Evolutionary conservation across 2,797 vertebrate genomes (phyloP).

Genomic region (Discoglossus pictus): DNA sequence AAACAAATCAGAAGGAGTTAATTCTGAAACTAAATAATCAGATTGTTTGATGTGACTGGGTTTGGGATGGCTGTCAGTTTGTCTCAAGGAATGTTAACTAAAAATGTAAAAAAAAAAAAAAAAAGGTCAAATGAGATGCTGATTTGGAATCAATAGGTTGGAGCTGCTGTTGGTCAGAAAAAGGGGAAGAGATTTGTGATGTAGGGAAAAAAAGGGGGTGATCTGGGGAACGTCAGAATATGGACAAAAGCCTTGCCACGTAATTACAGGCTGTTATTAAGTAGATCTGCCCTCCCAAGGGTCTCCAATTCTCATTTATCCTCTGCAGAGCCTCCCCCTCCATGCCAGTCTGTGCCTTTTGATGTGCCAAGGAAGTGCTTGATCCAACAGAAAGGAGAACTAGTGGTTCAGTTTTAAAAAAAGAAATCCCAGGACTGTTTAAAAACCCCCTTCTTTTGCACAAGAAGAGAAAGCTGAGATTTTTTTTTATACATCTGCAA

Average conservation of each 20-base stretch:
- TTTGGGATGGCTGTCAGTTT: slow-evolving; percentile 22
- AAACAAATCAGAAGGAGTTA: slow-evolving; percentile 59
- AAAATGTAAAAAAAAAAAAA: slow-evolving; percentile 44
- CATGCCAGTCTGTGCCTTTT: slow-evolving; percentile 75
- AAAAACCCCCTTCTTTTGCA: slow-evolving; percentile 6
- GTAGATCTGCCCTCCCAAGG: slow-evolving; percentile 72
- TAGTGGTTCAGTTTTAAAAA: slow-evolving; percentile 59
- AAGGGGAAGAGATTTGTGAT: slow-evolving; percentile 56
- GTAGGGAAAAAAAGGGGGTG: slow-evolving; percentile 62
- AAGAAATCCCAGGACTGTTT: slow-evolving; percentile 31
- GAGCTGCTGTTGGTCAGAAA: slow-evolving; percentile 55
- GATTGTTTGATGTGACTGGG: slow-evolving; percentile 53
- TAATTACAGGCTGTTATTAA: slow-evolving; percentile 83
- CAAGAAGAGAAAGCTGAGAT: slow-evolving; percentile 60
- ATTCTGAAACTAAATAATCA: slow-evolving; percentile 59
- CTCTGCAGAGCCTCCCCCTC: slow-evolving; percentile 64
- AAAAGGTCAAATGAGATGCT: slow-evolving; percentile 54
- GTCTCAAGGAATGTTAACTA: slow-evolving; percentile 57
- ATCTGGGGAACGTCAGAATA: slow-evolving; percentile 80
- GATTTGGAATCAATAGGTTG: slow-evolving; percentile 62
- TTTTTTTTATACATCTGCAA: slow-evolving; percentile 79
- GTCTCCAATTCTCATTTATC: slow-evolving; percentile 72
- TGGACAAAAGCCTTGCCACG: slow-evolving; percentile 79
- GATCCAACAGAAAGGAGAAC: slow-evolving; percentile 58
- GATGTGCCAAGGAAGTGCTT: slow-evolving; percentile 75